phyloP scores from a whole-genome alignment of 2,113 vertebrate species.

The Lipophrys pholis region DNA sequence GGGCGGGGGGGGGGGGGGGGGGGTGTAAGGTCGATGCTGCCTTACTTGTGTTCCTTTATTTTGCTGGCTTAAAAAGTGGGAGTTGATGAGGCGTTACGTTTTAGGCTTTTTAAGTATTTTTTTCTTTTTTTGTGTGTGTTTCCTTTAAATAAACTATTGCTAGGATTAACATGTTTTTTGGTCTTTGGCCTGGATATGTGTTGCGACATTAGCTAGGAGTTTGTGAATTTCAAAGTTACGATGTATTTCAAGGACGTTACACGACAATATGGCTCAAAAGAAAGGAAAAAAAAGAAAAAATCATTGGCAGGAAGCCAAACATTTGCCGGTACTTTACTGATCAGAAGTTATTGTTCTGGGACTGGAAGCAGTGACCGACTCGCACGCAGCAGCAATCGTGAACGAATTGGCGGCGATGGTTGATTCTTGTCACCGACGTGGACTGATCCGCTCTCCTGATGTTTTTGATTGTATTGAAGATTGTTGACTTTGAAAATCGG shows the following conservation, averaged over 20 bases:
- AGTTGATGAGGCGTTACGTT: constrained; percentile 62
- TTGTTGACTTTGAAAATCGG: background rate
- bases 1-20: background rate
- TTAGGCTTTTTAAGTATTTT: constrained; percentile 70
- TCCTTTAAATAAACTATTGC: constrained; percentile 72
- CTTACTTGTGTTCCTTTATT: constrained; percentile 68
- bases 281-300: constrained; percentile 53
- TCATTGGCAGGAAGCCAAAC: constrained; percentile 34
- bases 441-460: constrained; percentile 22
- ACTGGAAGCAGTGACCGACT: constrained; percentile 17
- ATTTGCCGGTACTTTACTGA: constrained; percentile 49
- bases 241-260: constrained; percentile 62
- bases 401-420: constrained; percentile 17
- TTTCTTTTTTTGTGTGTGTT: constrained; percentile 55
- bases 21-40: constrained; percentile 54
- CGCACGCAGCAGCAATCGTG: constrained; percentile 22
- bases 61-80: constrained; percentile 60
- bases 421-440: constrained; percentile 16
- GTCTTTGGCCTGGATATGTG: constrained; percentile 61
- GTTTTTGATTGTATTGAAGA: constrained; percentile 40
- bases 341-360: constrained; percentile 40
- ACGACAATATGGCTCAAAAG: constrained; percentile 54
- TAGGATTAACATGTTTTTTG: constrained; percentile 70
- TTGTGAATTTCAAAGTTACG: constrained; percentile 70
- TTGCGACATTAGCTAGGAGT: constrained; percentile 55